Evolutionary conservation across 2,113 vertebrate genomes (phyloP), one percentile per base, ranked within the genome.

Genomic region (Triplophysa dalaica): DNA sequence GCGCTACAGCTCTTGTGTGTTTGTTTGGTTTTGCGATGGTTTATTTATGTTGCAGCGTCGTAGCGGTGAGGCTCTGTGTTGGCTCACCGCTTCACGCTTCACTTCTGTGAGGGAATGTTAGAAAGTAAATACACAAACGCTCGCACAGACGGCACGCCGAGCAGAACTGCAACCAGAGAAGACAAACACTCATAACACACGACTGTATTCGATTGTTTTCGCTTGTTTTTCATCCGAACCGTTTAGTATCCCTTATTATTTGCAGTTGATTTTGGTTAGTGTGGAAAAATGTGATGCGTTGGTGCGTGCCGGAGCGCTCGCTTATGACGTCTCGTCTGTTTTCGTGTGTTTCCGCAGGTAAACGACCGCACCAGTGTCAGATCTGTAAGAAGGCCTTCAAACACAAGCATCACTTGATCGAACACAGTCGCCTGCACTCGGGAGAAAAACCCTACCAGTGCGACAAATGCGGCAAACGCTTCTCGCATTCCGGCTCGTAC

Each of bases 351-450:
- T 90, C 87, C 0, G 0, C 93, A 99, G 98, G 98, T 91, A 99
- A 99, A 91, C 94, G 97, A 91, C 98, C 98, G 63, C 98, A 99
- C 89, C 98, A 99, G 92, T 99, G 98, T 92, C 97, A 99, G 93
- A 99, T 99, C 91, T 99, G 98, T 94, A 99, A 99, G 95, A 99
- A 99, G 89, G 98, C 98, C 29, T 99, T 99, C 83, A 99, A 99
- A 95, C 98, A 99, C 95, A 99, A 99, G 91, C 98, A 99, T 86
- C 98, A 99, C 92, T 94, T 99, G 89, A 99, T 99, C 24, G 98
- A 99, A 91, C 97, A 99, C 93, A 98, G 96, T 50, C 88, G 98
- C 67, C 94, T 99, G 87, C 98, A 99, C 94, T 99, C 98, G 5
- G 98, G 98, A 70, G 98, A 99, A 91, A 99, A 99, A 87, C 98